These are phyloP conservation scores for Thelaira solivaga DNA, from an alignment of 2,888 invertebrate species.

Conservation along the genomic window DNA sequence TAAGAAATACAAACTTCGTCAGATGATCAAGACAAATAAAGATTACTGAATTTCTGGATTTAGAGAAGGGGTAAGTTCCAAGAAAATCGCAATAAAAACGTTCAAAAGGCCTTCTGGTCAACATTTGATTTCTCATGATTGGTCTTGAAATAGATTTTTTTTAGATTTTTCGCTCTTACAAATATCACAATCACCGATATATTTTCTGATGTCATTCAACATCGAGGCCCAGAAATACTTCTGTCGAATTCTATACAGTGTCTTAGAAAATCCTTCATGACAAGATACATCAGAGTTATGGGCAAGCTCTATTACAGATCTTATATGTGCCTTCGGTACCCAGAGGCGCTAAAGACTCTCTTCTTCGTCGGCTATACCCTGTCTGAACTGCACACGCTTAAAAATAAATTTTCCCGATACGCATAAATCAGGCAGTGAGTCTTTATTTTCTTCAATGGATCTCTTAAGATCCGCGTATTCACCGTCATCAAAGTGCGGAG, in stretches of 20 bases:
- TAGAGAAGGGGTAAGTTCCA: background rate
- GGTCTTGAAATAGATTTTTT: background rate
- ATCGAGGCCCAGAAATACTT: slow-evolving; percentile 34
- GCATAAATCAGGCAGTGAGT: background rate
- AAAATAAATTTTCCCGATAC: background rate
- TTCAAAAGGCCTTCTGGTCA: background rate
- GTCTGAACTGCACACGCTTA: background rate
- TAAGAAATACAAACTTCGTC: background rate
- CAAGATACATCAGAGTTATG: slow-evolving; percentile 18
- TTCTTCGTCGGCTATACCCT: background rate
- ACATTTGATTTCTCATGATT: background rate
- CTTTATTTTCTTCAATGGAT: background rate
- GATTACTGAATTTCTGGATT: background rate
- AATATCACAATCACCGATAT: background rate
- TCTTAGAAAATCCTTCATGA: slow-evolving; percentile 23
- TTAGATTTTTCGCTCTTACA: background rate
- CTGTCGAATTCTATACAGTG: slow-evolving; percentile 1
- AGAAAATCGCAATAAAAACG: background rate
- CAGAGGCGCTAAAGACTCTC: background rate
- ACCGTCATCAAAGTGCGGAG: background rate
- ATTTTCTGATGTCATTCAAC: background rate
- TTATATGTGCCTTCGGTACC: background rate
- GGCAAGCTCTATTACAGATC: background rate
- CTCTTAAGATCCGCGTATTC: background rate
- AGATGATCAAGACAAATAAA: background rate